phyloP scores from a whole-genome alignment of 2,888 invertebrate species.

The Apamea epomidion region DNA sequence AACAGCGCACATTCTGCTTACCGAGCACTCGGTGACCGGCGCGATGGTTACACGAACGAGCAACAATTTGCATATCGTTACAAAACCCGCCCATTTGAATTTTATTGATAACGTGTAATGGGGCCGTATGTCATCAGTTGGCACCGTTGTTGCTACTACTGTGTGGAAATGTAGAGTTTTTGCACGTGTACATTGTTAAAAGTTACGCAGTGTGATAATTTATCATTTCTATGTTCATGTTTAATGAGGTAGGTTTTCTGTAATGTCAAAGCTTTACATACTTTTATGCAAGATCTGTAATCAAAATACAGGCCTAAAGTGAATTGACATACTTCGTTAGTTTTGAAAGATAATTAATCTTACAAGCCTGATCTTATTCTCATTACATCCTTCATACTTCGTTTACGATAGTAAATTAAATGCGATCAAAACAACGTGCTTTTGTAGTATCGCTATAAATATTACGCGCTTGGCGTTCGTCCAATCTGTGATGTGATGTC shows the following conservation, averaged over 20 bases:
- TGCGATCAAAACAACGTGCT: background rate
- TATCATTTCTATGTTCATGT: background rate
- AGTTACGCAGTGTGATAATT: background rate
- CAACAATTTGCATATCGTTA: constrained; percentile 46
- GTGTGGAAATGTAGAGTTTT: background rate
- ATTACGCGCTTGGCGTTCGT: constrained; percentile 23
- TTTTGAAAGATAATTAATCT: background rate
- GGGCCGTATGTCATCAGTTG: background rate
- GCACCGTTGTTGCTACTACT: background rate
- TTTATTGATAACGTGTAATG: constrained; percentile 29
- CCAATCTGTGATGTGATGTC: constrained; percentile 7
- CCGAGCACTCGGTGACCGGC: background rate
- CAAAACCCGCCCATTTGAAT: constrained; percentile 30
- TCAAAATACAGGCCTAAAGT: background rate
- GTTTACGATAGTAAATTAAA: background rate
- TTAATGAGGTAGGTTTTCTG: background rate
- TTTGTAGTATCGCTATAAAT: constrained; percentile 23
- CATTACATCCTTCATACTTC: background rate
- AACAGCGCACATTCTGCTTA: background rate
- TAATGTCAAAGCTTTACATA: background rate
- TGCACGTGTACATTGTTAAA: background rate
- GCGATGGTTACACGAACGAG: background rate
- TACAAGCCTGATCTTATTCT: background rate
- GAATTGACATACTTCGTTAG: background rate
- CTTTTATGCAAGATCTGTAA: background rate